Evolutionary conservation across 2,888 invertebrate genomes (phyloP), one percentile per base, ranked within the genome.

Genomic region (Platycheirus albimanus): DNA sequence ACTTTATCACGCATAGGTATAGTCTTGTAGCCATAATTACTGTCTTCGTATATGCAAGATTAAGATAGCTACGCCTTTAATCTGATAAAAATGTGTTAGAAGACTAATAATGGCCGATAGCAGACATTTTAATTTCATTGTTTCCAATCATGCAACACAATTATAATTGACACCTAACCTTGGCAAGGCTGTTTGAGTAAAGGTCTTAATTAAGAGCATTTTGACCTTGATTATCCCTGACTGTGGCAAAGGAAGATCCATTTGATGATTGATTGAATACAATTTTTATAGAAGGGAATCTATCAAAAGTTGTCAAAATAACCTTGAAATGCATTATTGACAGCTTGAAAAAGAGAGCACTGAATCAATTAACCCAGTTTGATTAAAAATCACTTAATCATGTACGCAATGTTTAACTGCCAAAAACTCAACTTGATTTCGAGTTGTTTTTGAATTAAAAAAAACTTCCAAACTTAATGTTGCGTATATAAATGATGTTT

Each of bases 11-110:
- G 66, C 58, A 61, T 51, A 13, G 0, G 11, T 52, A 61, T 51
- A 13, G 0, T 7, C n/a, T 4, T 3, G 19, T 17, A n/a, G 43
- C 15, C 11, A 28, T 36, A n/a, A 15, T 54, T 41, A 38, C 64
- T 66, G 51, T 17, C 20, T 66, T 66, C 58, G 24, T 33, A 54
- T 61, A 38, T n/a, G n/a, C 30, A 66, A 76, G 10, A 76, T 76
- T 52, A 36, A 66, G 61, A 66, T 47, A 47, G 20, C 41, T 28
- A 24, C 28, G 45, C 38, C 52, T 58, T 63, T 61, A 66, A 81
- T 81, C 76, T 28, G 76, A 76, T 76, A 33, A 76, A 66, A 71
- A 52, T 61, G 38, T 81, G 66, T 66, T 54, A 33, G 52, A 43
- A 49, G 15, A 24, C 63, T 45, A 64, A 75, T 56, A 70, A 36